A percentile compares a stretch with the other conserved stretches of the same genome.
These are phyloP conservation scores for Beroe ovata DNA, from an alignment of 37 sponge, comb jelly and placozoan genomes.

Conservation along the genomic window DNA sequence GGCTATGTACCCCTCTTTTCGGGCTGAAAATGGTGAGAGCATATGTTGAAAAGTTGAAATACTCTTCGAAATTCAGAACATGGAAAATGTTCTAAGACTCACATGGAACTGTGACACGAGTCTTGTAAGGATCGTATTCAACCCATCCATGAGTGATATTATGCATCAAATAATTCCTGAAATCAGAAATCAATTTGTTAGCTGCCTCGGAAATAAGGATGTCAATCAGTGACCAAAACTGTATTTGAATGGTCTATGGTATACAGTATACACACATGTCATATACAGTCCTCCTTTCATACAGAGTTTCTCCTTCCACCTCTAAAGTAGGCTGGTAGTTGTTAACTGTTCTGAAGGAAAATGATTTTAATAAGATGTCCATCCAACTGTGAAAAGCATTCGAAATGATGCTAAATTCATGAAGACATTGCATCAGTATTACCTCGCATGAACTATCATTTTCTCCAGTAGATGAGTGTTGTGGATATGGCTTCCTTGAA, in stretches of 20 bases:
- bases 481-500: not conserved
- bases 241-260: not conserved
- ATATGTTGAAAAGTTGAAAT: too few relatives aligned
- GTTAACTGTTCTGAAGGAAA: not conserved
- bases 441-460: slow-evolving; percentile 21
- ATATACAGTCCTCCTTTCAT: slow-evolving; percentile 12
- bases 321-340: not conserved
- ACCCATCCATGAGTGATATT: not conserved
- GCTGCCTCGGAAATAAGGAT: too few relatives aligned
- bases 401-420: too few relatives aligned
- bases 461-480: slow-evolving; percentile 7
- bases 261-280: slow-evolving; percentile 10
- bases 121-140: slow-evolving; percentile 19
- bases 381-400: too few relatives aligned
- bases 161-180: slow-evolving; percentile 44
- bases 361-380: too few relatives aligned
- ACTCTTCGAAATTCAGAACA: too few relatives aligned
- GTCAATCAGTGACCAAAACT: too few relatives aligned
- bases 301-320: slow-evolving; percentile 25
- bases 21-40: not conserved
- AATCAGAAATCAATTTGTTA: too few relatives aligned
- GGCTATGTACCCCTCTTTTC: not conserved
- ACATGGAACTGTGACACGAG: slow-evolving; percentile 4
- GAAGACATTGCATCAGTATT: too few relatives aligned
- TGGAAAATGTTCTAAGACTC: not conserved